A percentile compares a stretch with the other conserved stretches of the same genome.
These are phyloP conservation scores for Nasonia vitripennis DNA, from an alignment of 1,140 invertebrate species.

Conservation along the genomic window DNA sequence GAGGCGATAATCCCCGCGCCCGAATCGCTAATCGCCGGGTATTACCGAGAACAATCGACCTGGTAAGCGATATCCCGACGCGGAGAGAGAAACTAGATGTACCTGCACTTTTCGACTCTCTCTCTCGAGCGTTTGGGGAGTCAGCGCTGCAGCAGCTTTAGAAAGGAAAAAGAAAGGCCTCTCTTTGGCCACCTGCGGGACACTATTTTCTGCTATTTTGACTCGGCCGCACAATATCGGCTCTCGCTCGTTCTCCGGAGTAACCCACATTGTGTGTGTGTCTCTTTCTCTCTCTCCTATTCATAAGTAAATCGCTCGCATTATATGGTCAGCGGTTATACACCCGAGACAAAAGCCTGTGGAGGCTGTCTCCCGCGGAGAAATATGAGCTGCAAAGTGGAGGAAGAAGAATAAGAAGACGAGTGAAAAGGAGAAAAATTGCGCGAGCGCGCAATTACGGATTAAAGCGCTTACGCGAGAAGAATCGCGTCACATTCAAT, in stretches of 20 bases:
- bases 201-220: conserved; percentile 4
- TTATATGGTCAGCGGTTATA: neutral
- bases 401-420: neutral
- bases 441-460: neutral
- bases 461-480: neutral
- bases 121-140: neutral
- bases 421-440: conserved; percentile 35
- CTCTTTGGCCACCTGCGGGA: neutral
- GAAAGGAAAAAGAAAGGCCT: neutral
- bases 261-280: neutral
- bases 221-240: neutral
- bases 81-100: neutral
- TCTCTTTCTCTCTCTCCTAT: neutral
- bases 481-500: too few relatives aligned
- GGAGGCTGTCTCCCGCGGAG: neutral
- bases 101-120: neutral
- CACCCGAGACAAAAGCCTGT: neutral
- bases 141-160: neutral
- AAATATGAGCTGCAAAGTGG: conserved; percentile 3
- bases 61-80: neutral
- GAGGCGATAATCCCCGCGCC: neutral
- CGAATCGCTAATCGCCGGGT: neutral
- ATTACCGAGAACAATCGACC: neutral
- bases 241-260: neutral
- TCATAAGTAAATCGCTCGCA: conserved; percentile 5